A percentile compares a stretch with the other conserved stretches of the same genome.
phyloP scores from a whole-genome alignment of 1,140 invertebrate genomes.

The Leptopilina boulardi region DNA sequence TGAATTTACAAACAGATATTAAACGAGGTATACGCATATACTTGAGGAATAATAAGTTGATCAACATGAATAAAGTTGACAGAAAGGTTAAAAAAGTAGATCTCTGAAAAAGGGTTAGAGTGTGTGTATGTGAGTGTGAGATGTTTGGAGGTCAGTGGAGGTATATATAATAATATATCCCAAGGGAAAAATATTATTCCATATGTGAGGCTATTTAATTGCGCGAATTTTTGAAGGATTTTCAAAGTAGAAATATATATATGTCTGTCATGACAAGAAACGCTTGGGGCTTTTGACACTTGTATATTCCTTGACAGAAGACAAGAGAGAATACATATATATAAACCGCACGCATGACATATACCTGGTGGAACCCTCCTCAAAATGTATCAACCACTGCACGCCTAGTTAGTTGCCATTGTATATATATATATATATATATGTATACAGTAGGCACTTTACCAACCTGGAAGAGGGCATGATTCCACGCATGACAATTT shows the following conservation, averaged over 20 bases:
- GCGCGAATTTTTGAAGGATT: constrained; percentile 42
- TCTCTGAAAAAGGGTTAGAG: too few species aligned
- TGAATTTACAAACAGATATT: too few species aligned
- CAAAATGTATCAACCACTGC: constrained; percentile 53
- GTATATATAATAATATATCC: background rate
- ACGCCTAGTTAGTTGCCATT: constrained; percentile 57
- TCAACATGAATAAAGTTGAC: too few species aligned
- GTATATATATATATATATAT: too few species aligned
- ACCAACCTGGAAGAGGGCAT: constrained; percentile 50
- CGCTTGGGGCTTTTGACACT: constrained; percentile 51
- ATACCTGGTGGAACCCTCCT: constrained; percentile 55
- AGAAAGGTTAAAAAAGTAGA: too few species aligned
- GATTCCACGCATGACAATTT: constrained; percentile 46
- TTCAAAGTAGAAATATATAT: constrained; percentile 48
- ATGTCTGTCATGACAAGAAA: constrained; percentile 51
- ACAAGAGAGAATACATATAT: constrained; percentile 48
- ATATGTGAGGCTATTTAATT: constrained; percentile 21
- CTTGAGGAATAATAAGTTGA: too few species aligned
- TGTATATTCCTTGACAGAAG: constrained; percentile 48
- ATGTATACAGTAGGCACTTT: constrained; percentile 48
- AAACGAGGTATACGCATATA: too few species aligned
- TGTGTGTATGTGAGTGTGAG: too few species aligned
- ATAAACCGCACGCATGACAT: constrained; percentile 52
- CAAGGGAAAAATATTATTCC: constrained; percentile 11
- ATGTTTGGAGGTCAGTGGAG: background rate